Base-by-base conservation (phyloP, 92 coral and sea anemone genomes). In the Siderastrea siderea region DNA sequence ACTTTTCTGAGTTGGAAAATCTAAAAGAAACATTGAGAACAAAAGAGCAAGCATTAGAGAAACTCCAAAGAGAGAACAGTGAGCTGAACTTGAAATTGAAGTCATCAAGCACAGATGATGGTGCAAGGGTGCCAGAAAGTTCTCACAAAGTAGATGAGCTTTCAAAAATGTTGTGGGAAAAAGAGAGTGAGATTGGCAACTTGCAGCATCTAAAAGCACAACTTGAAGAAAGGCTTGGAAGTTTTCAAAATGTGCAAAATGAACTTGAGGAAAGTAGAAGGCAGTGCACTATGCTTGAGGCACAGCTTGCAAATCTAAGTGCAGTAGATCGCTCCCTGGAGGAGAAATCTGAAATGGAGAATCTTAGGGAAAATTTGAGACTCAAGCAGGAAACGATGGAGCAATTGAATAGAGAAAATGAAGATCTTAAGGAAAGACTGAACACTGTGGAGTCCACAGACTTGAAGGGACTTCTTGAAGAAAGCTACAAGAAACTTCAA, bases 111-210 rank as follows among this genome's bases (percentile, higher is more conserved):
- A 57, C 79, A 1, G 82, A 87, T 47, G 91, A 85, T 43, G 68
- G 63, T 19, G 75, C 71, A 3, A 91, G 95, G 83, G 86, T 88
- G 80, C 92, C 88, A 48, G 94, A 91, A 67, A 94, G 91, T 65
- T 87, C 93, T 74, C 91, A 93, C 78, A 92, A 88, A 66, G 91
- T 95, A 75, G 98, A 93, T 62, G 93, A 97, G 75, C 95, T 95
- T 55, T 95, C 98, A 44, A 90, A 51, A 62, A 83, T 88, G 75
- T 85, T 93, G 44, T 92, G 93, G 60, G 95, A 91, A 74, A 95
- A 95, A 71, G 96, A 95, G 77, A 89, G 85, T 43, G 98, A 95
- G 89, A 95, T 95, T 48, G 95, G 87, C 6, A 87, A 80, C 63
- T 69, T 95, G 75, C 93, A 94, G 70, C 92, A 91, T 47, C 80